These are phyloP conservation scores for Drosophila pallidifrons DNA, from an alignment of 1,140 invertebrate species.

Conservation along the genomic window DNA sequence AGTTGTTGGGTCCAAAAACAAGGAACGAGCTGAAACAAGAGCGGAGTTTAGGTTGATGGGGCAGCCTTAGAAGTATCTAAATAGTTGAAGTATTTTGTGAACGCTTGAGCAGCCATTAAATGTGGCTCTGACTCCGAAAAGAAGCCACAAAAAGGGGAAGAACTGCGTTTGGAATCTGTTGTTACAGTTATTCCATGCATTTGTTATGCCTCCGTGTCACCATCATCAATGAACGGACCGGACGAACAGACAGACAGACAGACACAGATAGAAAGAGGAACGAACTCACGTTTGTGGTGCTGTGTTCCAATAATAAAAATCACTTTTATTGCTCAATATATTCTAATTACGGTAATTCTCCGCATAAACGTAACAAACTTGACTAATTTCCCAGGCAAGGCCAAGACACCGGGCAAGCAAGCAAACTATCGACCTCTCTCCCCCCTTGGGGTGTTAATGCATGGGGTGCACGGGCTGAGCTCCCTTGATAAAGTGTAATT, in stretches of 20 bases:
- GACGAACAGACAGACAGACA: too few species aligned
- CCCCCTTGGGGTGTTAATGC: constrained; percentile 64
- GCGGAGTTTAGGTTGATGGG: too few species aligned
- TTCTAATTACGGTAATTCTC: constrained; percentile 78
- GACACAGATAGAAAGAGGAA: background rate
- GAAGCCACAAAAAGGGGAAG: constrained; percentile 23
- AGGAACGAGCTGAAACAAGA: background rate
- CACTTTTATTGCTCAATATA: constrained; percentile 83
- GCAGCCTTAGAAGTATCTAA: background rate
- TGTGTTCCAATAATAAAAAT: constrained; percentile 64
- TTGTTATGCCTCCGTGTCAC: constrained; percentile 14
- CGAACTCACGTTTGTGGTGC: constrained; percentile 4
- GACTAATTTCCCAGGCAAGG: constrained; percentile 64
- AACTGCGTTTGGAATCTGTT: background rate
- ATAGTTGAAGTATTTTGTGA: background rate
- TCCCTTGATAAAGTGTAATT: constrained; percentile 79
- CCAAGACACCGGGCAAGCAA: background rate
- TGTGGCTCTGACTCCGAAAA: background rate
- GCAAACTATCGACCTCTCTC: constrained; percentile 33
- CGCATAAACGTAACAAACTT: constrained; percentile 79
- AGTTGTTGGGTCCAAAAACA: background rate
- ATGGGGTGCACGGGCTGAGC: constrained; percentile 48
- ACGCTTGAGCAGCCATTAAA: constrained; percentile 32
- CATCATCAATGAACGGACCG: background rate
- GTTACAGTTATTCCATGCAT: constrained; percentile 23